Conservation (phyloP, 2,888 invertebrate species). For the Chironomus riparius region DNA sequence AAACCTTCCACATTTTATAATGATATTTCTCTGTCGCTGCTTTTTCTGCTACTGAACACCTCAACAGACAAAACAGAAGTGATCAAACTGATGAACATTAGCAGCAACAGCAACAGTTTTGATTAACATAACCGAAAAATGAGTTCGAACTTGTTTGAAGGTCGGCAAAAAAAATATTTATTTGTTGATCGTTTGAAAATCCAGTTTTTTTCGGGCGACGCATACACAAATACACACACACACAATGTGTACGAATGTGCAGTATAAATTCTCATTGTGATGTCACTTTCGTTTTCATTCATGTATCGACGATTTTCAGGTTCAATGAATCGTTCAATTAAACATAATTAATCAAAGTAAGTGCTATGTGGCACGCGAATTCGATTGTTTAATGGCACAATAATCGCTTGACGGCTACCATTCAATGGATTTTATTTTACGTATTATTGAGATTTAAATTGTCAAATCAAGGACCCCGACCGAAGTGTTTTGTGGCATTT, state of each 20-base stretch:
- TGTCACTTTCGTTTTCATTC: slow-evolving; percentile 22
- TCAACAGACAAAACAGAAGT: slow-evolving; percentile 9
- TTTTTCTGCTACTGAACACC: neutral
- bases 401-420: too few relatives aligned
- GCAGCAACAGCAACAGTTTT: neutral
- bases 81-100: slow-evolving; percentile 18
- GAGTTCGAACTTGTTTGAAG: slow-evolving; percentile 21
- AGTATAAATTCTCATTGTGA: neutral
- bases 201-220: slow-evolving; percentile 9
- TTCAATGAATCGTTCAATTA: slow-evolving; percentile 1
- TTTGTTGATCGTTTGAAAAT: neutral
- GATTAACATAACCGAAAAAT: slow-evolving; percentile 23
- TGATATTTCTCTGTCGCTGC: neutral
- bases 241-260: neutral
- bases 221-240: neutral
- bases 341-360: too few relatives aligned
- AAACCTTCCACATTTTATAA: slow-evolving; percentile 5
- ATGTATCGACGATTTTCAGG: neutral
- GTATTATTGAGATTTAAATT: too few relatives aligned
- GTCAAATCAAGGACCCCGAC: too few relatives aligned
- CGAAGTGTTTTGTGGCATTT: too few relatives aligned
- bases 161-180: slow-evolving; percentile 10
- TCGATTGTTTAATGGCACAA: too few relatives aligned
- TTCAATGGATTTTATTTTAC: too few relatives aligned
- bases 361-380: too few relatives aligned